Evolutionary conservation across 2,113 vertebrate genomes (phyloP), one percentile per base, ranked within the genome.

Genomic region (Mus spicilegus): DNA sequence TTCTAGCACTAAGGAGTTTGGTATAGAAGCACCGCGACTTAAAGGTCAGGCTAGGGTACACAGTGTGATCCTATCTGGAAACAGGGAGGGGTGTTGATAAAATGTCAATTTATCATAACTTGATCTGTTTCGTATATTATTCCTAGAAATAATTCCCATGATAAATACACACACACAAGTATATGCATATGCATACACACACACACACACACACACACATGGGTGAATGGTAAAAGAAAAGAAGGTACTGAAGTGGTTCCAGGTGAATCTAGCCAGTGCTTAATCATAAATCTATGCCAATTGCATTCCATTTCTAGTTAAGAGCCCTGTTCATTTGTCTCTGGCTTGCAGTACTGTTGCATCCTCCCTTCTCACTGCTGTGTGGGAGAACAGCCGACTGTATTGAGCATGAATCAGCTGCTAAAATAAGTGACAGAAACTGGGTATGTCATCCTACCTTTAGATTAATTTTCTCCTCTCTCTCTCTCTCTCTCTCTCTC

Each of bases 391-490:
- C 7, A 84, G 81, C 49, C 42, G 6, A 72, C 92, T 61, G 65
- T 58, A 42, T 8, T 54, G 77, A 92, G 77, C 67, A 87, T 94
- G 95, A 97, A 96, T 96, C 97, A 96, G 90, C 72, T 76, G 63
- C 97, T 95, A 94, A 96, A 97, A 95, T 96, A 95, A 97, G 95
- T 95, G 92, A 28, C 95, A 61, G 73, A 42, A 95, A 93, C 89
- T 92, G 61, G 49, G 93, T 88, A 75, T 94, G 92, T 86, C 95
- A 96, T 89, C 82, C 96, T 95, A 96, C 95, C 97, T 97, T 97
- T 93, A 85, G 93, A 84, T 95, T 93, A 75, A 95, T 97, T 70
- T 96, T 80, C n/a, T 36, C 63, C 86, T 30, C 26, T 84, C 20
- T 24, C 10, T 56, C 49, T 81, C 81, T 92, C 70, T 42, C 81